A percentile compares a stretch with the other conserved stretches of the same genome.
Evolutionary conservation across 2,113 vertebrate species (phyloP).

Genomic region (Dicaeum eximium): DNA sequence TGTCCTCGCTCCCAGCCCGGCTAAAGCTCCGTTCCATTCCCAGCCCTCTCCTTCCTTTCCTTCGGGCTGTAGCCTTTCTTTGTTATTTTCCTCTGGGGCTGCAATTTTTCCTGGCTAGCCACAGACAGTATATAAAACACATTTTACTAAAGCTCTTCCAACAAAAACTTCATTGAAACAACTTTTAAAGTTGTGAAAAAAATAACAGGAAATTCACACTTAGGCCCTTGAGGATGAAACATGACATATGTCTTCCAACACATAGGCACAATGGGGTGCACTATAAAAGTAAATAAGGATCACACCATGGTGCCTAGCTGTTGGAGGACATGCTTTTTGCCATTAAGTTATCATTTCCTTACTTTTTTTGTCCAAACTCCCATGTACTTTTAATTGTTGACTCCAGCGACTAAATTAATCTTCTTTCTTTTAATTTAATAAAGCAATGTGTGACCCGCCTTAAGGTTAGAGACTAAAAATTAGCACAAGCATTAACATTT

Average conservation of each 20-base stretch:
- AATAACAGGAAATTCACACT: constrained; percentile 73
- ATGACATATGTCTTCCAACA: constrained; percentile 72
- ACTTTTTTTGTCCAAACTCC: constrained; percentile 34
- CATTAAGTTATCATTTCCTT: constrained; percentile 72
- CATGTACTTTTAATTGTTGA: constrained; percentile 65
- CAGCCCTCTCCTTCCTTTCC: constrained; percentile 50
- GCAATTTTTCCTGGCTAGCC: constrained; percentile 57
- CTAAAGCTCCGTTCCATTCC: constrained; percentile 35
- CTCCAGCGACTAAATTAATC: constrained; percentile 53
- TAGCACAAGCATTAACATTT: constrained; percentile 65
- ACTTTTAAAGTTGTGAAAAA: constrained; percentile 66
- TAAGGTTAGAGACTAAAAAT: constrained; percentile 67
- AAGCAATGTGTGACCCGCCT: constrained; percentile 66
- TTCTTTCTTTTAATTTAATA: constrained; percentile 56
- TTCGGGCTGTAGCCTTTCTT: constrained; percentile 37
- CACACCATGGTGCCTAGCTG: constrained; percentile 70
- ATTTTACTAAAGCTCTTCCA: constrained; percentile 67
- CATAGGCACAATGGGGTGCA: constrained; percentile 67
- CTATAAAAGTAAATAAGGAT: constrained; percentile 74
- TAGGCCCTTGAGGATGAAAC: constrained; percentile 70
- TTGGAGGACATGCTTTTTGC: constrained; percentile 66
- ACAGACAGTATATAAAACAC: constrained; percentile 72
- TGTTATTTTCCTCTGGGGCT: constrained; percentile 64
- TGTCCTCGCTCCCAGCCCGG: accelerated
- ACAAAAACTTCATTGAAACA: constrained; percentile 73